These are phyloP conservation scores for Rutpela maculata DNA, from an alignment of 2,888 invertebrate species.

Conservation along the genomic window DNA sequence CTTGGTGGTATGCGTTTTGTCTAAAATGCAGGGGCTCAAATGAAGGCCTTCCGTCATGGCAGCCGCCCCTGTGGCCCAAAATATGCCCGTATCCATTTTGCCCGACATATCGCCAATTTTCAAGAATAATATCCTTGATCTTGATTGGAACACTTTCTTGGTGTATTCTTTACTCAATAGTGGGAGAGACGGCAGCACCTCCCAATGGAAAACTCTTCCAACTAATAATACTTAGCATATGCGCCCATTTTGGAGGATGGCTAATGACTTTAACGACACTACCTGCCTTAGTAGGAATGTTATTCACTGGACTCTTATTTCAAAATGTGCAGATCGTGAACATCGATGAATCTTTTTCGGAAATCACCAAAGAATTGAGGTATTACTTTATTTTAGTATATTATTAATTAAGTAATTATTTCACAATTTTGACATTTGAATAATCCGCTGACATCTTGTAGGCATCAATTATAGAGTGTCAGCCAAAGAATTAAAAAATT, in stretches of 20 bases:
- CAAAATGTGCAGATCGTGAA: conserved; percentile 85
- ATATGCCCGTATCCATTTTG: conserved; percentile 91
- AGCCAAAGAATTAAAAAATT: too few relatives aligned
- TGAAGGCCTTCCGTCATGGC: conserved; percentile 84
- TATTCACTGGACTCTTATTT: conserved; percentile 85
- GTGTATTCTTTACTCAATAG: conserved; percentile 81
- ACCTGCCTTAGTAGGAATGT: conserved; percentile 92
- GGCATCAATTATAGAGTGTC: too few relatives aligned
- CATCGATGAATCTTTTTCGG: conserved; percentile 79
- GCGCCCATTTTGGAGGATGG: conserved; percentile 89
- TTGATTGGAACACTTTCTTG: conserved; percentile 85
- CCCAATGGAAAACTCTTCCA: conserved; percentile 89
- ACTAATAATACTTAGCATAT: conserved; percentile 83
- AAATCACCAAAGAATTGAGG: conserved; percentile 84
- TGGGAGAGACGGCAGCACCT: conserved; percentile 86
- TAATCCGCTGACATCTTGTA: neutral
- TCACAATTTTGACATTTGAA: neutral
- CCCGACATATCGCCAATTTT: conserved; percentile 81
- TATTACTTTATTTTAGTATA: conserved; percentile 63
- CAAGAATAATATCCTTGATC: conserved; percentile 53
- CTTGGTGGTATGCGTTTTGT: conserved; percentile 90
- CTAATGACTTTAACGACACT: conserved; percentile 85
- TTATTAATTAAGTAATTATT: too few relatives aligned
- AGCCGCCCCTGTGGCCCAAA: conserved; percentile 87
- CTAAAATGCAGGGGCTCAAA: conserved; percentile 84